Evolutionary conservation across 1,140 invertebrate genomes (phyloP).

Genomic region (Halesus radiatus): DNA sequence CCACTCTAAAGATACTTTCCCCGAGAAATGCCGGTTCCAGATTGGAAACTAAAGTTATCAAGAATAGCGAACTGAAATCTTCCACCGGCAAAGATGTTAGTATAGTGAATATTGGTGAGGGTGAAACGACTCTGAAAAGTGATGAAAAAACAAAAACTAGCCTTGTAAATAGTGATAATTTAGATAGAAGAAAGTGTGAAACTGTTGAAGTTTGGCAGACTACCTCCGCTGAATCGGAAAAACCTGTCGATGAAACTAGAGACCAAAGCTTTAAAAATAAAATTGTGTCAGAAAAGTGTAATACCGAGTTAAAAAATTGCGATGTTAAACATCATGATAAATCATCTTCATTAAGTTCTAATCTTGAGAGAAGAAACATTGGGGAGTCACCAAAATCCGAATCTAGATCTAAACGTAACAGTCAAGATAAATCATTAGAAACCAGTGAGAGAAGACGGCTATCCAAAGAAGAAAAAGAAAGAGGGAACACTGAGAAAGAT

Average conservation of each 20-base stretch:
- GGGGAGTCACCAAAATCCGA: slow-evolving; percentile 26
- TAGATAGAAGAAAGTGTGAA: slow-evolving; percentile 59
- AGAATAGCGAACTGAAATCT: slow-evolving; percentile 51
- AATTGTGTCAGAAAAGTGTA: slow-evolving; percentile 51
- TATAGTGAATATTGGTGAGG: slow-evolving; percentile 45
- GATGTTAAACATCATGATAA: slow-evolving; percentile 40
- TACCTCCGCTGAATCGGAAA: slow-evolving; percentile 44
- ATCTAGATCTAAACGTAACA: slow-evolving; percentile 23
- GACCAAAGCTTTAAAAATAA: slow-evolving; percentile 57
- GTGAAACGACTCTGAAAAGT: slow-evolving; percentile 41
- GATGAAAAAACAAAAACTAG: slow-evolving; percentile 50
- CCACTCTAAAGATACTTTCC: slow-evolving; percentile 32
- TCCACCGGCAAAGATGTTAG: slow-evolving; percentile 43
- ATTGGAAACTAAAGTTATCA: slow-evolving; percentile 48
- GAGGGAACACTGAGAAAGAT: slow-evolving; percentile 40
- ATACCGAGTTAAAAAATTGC: slow-evolving; percentile 48
- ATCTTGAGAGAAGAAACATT: slow-evolving; percentile 42
- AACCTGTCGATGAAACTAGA: slow-evolving; percentile 49
- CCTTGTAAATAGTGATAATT: slow-evolving; percentile 55
- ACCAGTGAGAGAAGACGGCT: slow-evolving; percentile 42
- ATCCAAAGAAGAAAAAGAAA: slow-evolving; percentile 50
- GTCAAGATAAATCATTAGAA: slow-evolving; percentile 37
- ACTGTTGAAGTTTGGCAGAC: slow-evolving; percentile 36
- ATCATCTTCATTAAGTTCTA: slow-evolving; percentile 9
- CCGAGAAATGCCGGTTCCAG: slow-evolving; percentile 42